phyloP scores from a whole-genome alignment of 2,113 vertebrate genomes.

The Pygoscelis antarcticus region DNA sequence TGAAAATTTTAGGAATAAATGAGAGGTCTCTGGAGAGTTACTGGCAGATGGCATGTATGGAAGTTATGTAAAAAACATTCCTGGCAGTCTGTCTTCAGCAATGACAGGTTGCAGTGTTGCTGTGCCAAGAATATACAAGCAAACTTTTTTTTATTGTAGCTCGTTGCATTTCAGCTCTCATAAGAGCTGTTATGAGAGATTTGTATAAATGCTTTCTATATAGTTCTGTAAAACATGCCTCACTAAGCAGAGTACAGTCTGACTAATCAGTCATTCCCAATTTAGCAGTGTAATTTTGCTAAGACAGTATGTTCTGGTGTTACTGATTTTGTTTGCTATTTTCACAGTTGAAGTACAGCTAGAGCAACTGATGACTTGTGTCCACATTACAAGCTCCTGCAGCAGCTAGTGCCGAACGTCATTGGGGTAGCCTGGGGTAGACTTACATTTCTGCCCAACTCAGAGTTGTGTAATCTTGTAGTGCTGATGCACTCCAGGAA shows the following conservation, averaged over 20 bases:
- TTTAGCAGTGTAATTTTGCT: neutral
- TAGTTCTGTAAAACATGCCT: neutral
- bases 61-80: neutral
- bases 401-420: neutral
- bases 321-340: neutral
- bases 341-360: neutral
- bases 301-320: neutral
- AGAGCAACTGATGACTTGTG: neutral
- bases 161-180: neutral
- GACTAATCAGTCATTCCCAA: neutral
- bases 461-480: neutral
- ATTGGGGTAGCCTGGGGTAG: neutral
- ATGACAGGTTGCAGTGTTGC: neutral
- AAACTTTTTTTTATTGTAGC: neutral
- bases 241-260: neutral
- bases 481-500: neutral
- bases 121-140: neutral
- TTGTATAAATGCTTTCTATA: neutral
- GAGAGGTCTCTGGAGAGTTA: neutral
- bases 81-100: neutral
- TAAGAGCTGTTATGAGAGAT: neutral
- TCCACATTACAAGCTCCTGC: neutral
- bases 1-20: slow-evolving; percentile 1
- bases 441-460: neutral
- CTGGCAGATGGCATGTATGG: neutral